A percentile compares a stretch with the other conserved stretches of the same genome.
Conservation (phyloP, 2,888 invertebrate genomes). For the Andrena praecox region DNA sequence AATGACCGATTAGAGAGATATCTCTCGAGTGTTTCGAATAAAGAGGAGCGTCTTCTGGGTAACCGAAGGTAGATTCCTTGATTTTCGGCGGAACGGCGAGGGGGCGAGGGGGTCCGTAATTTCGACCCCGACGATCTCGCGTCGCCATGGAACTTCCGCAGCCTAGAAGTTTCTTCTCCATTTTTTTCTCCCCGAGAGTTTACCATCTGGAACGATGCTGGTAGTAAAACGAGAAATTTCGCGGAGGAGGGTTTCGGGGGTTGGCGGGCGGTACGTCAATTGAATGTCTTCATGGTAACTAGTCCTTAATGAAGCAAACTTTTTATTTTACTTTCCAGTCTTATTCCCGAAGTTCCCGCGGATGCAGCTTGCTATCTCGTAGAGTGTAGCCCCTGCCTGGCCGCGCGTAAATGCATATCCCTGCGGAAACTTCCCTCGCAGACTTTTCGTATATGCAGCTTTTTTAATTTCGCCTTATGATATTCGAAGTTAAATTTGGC, state of each 20-base stretch:
- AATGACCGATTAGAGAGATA: constrained; percentile 68
- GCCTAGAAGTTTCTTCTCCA: constrained; percentile 51
- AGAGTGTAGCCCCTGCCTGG: background rate
- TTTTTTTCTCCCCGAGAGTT: constrained; percentile 49
- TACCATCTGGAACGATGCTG: constrained; percentile 68
- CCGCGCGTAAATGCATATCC: constrained; percentile 27
- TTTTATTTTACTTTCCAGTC: constrained; percentile 71
- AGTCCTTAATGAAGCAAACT: constrained; percentile 74
- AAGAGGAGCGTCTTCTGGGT: constrained; percentile 44
- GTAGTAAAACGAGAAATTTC: constrained; percentile 62
- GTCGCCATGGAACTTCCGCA: constrained; percentile 51
- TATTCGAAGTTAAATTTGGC: background rate
- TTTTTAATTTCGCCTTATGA: constrained; percentile 10
- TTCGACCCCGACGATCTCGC: constrained; percentile 46
- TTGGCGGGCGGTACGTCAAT: constrained; percentile 65
- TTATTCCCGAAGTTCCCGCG: constrained; percentile 31
- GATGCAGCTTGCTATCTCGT: constrained; percentile 26
- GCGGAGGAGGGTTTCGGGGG: constrained; percentile 1
- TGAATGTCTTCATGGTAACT: constrained; percentile 73
- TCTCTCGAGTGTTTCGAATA: constrained; percentile 60
- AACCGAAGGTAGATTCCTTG: constrained; percentile 48
- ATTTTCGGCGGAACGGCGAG: constrained; percentile 51
- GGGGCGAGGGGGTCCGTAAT: constrained; percentile 42
- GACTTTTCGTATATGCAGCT: constrained; percentile 3
- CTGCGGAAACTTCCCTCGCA: constrained; percentile 23